Percentiles rank a stretch among this genome's conserved stretches.
These are phyloP conservation scores for Anodontia alba DNA, from an alignment of 2,888 invertebrate genomes.

Conservation along the genomic window DNA sequence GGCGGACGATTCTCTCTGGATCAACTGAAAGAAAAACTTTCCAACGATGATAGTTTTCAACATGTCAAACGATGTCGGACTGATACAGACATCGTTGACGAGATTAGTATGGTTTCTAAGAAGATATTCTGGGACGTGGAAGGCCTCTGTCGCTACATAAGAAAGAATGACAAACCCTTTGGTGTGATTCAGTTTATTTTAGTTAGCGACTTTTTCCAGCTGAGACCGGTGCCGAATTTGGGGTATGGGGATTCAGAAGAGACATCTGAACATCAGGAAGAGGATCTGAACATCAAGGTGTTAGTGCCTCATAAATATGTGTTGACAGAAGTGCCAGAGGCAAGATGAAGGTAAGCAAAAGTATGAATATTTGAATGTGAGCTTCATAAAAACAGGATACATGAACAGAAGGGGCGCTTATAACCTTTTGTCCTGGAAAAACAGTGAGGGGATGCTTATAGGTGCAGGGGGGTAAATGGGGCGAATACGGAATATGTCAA, in stretches of 20 bases:
- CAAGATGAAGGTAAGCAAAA: neutral
- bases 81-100: constrained; percentile 36
- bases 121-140: constrained; percentile 19
- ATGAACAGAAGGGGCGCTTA: too few species aligned
- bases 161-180: constrained; percentile 10
- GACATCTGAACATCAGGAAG: constrained; percentile 25
- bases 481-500: too few species aligned
- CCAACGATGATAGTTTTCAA: too few species aligned
- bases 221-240: constrained; percentile 28
- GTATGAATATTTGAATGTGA: too few species aligned
- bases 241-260: too few species aligned
- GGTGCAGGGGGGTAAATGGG: too few species aligned
- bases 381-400: too few species aligned
- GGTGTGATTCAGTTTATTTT: constrained; percentile 31
- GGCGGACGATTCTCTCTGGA: too few species aligned
- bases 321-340: constrained; percentile 1
- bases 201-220: constrained; percentile 33
- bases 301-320: constrained; percentile 4
- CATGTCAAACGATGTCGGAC: too few species aligned
- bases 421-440: too few species aligned
- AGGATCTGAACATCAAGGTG: constrained; percentile 24
- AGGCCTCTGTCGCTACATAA: constrained; percentile 22
- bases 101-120: constrained; percentile 39
- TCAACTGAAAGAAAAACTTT: too few species aligned
- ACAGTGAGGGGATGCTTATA: too few species aligned